Conservation (phyloP, 2,113 vertebrate genomes). For the Chaenocephalus aceratus region DNA sequence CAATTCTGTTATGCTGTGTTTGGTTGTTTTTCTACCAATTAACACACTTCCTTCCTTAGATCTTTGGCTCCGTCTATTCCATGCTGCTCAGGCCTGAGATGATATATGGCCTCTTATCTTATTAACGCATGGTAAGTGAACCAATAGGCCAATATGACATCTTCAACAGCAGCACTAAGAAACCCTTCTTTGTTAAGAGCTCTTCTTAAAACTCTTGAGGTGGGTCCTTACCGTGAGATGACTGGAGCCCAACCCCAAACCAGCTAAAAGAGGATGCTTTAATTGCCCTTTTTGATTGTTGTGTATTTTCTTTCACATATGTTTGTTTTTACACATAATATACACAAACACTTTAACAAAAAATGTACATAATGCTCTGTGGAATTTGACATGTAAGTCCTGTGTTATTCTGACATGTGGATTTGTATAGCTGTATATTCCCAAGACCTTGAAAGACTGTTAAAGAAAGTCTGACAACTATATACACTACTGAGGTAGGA, state of each 20-base stretch:
- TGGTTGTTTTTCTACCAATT: conserved; percentile 67
- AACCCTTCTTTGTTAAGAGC: conserved; percentile 65
- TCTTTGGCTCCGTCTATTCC: conserved; percentile 22
- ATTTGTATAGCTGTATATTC: not conserved
- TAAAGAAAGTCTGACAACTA: not conserved
- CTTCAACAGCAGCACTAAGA: conserved; percentile 71
- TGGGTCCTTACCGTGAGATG: conserved; percentile 51
- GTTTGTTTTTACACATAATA: not conserved
- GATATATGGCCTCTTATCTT: conserved; percentile 71
- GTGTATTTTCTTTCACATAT: not conserved
- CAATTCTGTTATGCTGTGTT: conserved; percentile 78
- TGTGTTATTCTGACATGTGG: not conserved
- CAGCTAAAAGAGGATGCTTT: not conserved
- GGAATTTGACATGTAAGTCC: not conserved
- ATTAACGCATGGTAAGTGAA: conserved; percentile 68
- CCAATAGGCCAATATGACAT: conserved; percentile 69
- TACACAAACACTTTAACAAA: not conserved
- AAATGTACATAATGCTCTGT: not conserved
- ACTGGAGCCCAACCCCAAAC: conserved; percentile 2
- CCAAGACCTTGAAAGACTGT: not conserved
- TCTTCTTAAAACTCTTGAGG: conserved; percentile 72
- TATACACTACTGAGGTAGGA: not conserved
- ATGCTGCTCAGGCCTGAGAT: conserved; percentile 42
- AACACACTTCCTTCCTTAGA: conserved; percentile 45
- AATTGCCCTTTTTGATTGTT: conserved; percentile 1